A percentile compares a stretch with the other conserved stretches of the same genome.
phyloP scores from a whole-genome alignment of 2,888 invertebrate species.

The Nebria brevicollis region DNA sequence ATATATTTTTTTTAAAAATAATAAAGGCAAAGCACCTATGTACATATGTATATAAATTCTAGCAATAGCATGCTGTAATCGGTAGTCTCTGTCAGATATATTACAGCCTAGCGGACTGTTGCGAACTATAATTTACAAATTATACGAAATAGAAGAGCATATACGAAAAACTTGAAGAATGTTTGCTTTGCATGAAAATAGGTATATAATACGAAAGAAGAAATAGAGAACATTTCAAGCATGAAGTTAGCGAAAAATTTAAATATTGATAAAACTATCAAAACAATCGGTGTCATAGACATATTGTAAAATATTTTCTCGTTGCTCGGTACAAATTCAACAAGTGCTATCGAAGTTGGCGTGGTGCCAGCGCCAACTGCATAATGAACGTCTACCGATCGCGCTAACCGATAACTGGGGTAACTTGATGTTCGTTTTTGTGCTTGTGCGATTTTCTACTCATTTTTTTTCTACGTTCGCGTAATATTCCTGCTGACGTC shows the following conservation, averaged over 20 bases:
- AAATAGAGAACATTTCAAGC: not conserved
- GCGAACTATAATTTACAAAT: too few relatives aligned
- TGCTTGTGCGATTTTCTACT: not conserved
- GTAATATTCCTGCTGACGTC: not conserved
- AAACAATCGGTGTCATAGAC: not conserved
- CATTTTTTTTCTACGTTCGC: not conserved
- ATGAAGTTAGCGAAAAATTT: not conserved
- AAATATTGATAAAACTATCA: not conserved
- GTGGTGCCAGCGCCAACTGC: slow-evolving; percentile 17
- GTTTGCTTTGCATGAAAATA: not conserved
- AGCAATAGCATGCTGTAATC: too few relatives aligned
- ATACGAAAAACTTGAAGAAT: too few relatives aligned
- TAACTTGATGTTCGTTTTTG: slow-evolving; percentile 11
- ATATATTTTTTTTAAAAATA: too few relatives aligned
- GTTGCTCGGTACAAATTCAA: slow-evolving; percentile 36
- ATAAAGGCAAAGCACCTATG: too few relatives aligned
- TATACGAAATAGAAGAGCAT: too few relatives aligned
- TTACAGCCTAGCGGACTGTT: too few relatives aligned
- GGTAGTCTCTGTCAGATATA: too few relatives aligned
- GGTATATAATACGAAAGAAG: not conserved
- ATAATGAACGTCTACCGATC: slow-evolving; percentile 15
- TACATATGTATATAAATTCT: too few relatives aligned
- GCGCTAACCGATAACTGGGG: slow-evolving; percentile 1
- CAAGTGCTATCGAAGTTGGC: slow-evolving; percentile 42
- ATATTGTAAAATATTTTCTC: slow-evolving; percentile 23